phyloP scores from a whole-genome alignment of 2,888 invertebrate species.

The Nasonovia ribisnigri region DNA sequence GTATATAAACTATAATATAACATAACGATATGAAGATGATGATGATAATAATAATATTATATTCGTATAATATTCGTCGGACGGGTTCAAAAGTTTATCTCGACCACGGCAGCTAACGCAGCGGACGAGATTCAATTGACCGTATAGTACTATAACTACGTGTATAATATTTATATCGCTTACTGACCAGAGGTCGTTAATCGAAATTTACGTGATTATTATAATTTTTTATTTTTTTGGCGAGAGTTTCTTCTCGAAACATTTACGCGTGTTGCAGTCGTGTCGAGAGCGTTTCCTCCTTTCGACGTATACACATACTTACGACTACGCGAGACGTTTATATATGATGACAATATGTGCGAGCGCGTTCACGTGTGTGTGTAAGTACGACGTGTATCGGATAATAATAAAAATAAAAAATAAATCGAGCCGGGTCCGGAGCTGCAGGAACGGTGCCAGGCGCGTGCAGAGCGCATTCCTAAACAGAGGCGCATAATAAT shows the following conservation, averaged over 20 bases:
- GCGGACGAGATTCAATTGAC: background rate
- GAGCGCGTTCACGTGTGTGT: background rate
- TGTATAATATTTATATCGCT: background rate
- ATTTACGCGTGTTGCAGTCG: background rate
- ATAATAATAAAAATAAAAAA: slow-evolving; percentile 26
- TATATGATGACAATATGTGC: slow-evolving; percentile 2
- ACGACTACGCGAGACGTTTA: background rate
- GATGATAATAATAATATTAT: background rate
- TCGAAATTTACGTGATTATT: slow-evolving; percentile 5
- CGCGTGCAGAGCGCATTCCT: slow-evolving; percentile 49
- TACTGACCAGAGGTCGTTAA: background rate
- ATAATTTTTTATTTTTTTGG: background rate
- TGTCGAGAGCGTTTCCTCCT: slow-evolving; percentile 1
- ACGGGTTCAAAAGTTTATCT: background rate
- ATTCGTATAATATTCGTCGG: background rate
- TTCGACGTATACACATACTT: background rate
- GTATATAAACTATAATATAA: background rate
- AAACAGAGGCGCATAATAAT: background rate
- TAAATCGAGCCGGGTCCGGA: background rate
- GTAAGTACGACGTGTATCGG: background rate
- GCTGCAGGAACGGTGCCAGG: slow-evolving; percentile 59
- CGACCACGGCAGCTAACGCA: background rate
- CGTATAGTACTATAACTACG: background rate
- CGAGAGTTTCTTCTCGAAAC: background rate
- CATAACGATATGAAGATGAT: background rate